Base-by-base conservation (phyloP, 2,113 vertebrate species). In the Nothocercus nigrocapillus region DNA sequence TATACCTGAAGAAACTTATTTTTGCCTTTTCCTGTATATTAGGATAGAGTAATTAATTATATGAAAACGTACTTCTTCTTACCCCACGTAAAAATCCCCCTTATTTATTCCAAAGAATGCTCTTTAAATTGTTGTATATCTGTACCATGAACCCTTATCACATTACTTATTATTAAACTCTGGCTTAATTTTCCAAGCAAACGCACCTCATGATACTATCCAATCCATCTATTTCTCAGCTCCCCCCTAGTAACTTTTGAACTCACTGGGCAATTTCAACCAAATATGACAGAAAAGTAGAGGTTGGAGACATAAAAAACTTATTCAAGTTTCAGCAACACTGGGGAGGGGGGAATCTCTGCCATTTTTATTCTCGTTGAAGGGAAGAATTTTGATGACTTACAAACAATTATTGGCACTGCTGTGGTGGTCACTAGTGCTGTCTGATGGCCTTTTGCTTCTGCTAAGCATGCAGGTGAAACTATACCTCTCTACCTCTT, bases 1-100 rank as follows among this genome's bases (percentile, higher is more conserved):
- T 73, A 11, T 76, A 54, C 67, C 24, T 77, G 36, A 91, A 89
- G 72, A 91, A 96, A 93, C 44, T 79, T 87, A 54, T 40, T 44
- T 15, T 19, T 12, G 11, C 30, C 3, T 6, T 13, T 75, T 92
- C 58, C 28, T 62, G 15, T 47, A 34, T 8, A 54, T 66, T 86
- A 38, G 8, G 21, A 76, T 22, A 27, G 6, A 80, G 51, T 49
- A 63, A 28, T 69, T 78, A 88, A 82, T 47, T 45, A 89, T 34
- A 58, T 0, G 5, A 91, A 95, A 87, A 83, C 14, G 8, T 38
- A 30, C 1, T 24, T 18, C 63, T 89, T 63, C 9, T 67, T 11
- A 16, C 27, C 24, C 59, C 27, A 54, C 42, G 30, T 22, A 49
- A 47, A 94, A 94, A 80, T 83, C 32, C 28, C 49, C 51, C 36